Evolutionary conservation across 2,797 vertebrate genomes (phyloP).

Genomic region (Melanotaenia boesemani): DNA sequence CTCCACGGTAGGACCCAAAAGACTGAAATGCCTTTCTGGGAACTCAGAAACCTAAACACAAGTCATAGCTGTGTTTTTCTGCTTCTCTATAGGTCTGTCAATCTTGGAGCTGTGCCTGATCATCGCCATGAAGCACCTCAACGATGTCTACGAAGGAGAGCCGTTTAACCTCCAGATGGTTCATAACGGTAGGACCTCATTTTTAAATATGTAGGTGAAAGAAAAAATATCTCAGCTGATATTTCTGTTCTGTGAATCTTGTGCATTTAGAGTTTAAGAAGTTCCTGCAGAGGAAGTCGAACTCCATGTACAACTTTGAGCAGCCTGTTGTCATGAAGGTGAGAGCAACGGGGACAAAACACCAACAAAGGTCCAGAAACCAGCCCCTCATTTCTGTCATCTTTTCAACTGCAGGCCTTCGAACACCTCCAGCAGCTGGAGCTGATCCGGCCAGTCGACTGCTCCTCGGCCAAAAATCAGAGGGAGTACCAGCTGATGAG

Average conservation of each 20-base stretch:
- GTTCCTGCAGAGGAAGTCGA: constrained; percentile 94
- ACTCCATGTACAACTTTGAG: constrained; percentile 94
- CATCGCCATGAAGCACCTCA: constrained; percentile 98
- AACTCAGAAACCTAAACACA: not conserved
- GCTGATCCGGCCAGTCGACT: constrained; percentile 86
- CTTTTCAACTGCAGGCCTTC: constrained; percentile 81
- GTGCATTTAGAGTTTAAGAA: constrained; percentile 92
- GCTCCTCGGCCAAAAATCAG: constrained; percentile 83
- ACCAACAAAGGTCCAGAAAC: not conserved
- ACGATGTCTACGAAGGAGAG: constrained; percentile 93
- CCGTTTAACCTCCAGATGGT: constrained; percentile 99
- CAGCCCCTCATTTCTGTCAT: not conserved
- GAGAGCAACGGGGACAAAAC: not conserved
- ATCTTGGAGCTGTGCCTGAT: constrained; percentile 95
- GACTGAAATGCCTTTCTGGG: fast-evolving
- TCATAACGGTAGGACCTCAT: constrained; percentile 88
- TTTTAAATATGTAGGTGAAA: not conserved
- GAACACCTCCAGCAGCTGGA: constrained; percentile 91
- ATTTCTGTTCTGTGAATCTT: not conserved
- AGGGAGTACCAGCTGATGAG: constrained; percentile 91
- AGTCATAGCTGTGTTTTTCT: not conserved
- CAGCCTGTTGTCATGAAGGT: constrained; percentile 97
- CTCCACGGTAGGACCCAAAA: constrained; percentile 87
- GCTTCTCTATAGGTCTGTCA: constrained; percentile 86
- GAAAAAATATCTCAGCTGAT: not conserved